phyloP scores from a whole-genome alignment of 2,113 vertebrate genomes.

The Crotalus horridus region DNA sequence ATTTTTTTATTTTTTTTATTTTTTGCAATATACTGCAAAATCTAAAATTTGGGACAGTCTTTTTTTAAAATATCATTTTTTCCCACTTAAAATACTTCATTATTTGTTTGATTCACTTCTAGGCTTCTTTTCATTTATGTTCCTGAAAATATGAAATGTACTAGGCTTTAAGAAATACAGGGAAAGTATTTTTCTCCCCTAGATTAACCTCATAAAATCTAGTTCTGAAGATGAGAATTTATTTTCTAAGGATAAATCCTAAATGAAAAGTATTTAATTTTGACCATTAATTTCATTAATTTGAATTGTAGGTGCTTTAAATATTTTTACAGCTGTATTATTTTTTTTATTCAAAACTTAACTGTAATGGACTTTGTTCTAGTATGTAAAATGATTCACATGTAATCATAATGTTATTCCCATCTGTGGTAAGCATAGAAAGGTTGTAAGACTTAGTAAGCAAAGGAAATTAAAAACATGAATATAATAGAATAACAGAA shows the following conservation, averaged over 20 bases:
- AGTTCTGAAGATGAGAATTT: not conserved
- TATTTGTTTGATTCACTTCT: not conserved
- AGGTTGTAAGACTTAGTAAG: not conserved
- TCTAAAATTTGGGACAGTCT: not conserved
- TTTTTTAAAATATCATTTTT: not conserved
- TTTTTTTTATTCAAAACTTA: slow-evolving; percentile 23
- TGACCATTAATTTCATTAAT: slow-evolving; percentile 15
- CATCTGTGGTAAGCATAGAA: not conserved
- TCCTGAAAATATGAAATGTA: not conserved
- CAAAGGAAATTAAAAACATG: not conserved
- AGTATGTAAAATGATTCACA: not conserved
- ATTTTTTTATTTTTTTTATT: not conserved
- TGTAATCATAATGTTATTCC: not conserved
- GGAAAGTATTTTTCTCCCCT: not conserved
- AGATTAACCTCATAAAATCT: not conserved
- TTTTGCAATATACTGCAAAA: not conserved
- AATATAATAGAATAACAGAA: too few relatives aligned
- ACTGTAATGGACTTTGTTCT: slow-evolving; percentile 25
- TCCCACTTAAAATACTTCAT: not conserved
- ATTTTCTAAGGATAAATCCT: not conserved
- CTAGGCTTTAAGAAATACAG: fast-evolving
- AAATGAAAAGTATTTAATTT: slow-evolving; percentile 15
- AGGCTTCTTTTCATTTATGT: not conserved
- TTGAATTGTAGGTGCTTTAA: slow-evolving; percentile 15
- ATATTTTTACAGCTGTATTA: not conserved